These are phyloP conservation scores for Troilus luridus DNA, from an alignment of 2,888 invertebrate species.

Conservation along the genomic window DNA sequence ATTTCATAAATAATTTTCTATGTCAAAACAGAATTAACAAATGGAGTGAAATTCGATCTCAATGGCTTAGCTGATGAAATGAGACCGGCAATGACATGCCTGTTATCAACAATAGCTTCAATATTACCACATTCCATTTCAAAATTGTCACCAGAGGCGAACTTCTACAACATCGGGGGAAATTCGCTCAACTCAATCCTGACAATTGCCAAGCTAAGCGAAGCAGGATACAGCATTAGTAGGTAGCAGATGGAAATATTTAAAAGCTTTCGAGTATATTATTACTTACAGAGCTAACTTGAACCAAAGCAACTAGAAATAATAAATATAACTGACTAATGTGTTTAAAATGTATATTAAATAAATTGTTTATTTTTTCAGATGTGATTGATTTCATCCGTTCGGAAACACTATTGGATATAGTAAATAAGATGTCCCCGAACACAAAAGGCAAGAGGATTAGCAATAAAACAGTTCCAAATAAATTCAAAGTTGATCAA, in stretches of 20 bases:
- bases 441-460: slow-evolving; percentile 51
- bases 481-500: slow-evolving; percentile 71
- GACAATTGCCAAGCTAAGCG: slow-evolving; percentile 82
- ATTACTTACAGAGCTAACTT: not conserved
- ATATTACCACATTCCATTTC: slow-evolving; percentile 75
- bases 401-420: slow-evolving; percentile 79
- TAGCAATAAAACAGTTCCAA: slow-evolving; percentile 2
- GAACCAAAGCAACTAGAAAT: not conserved
- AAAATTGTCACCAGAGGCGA: slow-evolving; percentile 74
- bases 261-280: not conserved
- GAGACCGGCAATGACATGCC: slow-evolving; percentile 76
- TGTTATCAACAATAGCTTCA: slow-evolving; percentile 82
- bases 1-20: not conserved
- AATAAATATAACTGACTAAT: too few species aligned
- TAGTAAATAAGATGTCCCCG: slow-evolving; percentile 75
- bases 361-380: slow-evolving; percentile 66
- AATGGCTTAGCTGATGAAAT: slow-evolving; percentile 66
- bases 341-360: too few species aligned
- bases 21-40: not conserved
- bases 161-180: slow-evolving; percentile 89
- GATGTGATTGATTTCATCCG: slow-evolving; percentile 85
- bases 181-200: slow-evolving; percentile 89
- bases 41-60: not conserved
- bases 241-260: slow-evolving; percentile 67
- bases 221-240: slow-evolving; percentile 85